A percentile compares a stretch with the other conserved stretches of the same genome.
phyloP scores from a whole-genome alignment of 2,888 invertebrate genomes.

The Stomorhina lunata region DNA sequence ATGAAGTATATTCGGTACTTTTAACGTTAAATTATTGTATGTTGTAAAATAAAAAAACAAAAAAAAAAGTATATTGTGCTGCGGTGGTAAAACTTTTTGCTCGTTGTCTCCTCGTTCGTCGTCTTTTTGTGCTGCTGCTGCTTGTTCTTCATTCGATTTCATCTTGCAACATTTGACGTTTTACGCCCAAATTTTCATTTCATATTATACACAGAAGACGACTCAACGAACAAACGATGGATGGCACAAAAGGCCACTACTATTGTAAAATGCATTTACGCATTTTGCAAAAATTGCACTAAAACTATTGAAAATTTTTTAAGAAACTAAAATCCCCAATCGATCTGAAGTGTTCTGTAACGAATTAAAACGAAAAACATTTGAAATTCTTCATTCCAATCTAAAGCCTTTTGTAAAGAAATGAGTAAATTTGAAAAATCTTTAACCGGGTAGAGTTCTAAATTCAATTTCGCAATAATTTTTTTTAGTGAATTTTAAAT shows the following conservation, averaged over 20 bases:
- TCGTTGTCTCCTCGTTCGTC: slow-evolving; percentile 42
- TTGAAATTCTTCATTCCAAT: no score
- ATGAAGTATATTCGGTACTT: slow-evolving; percentile 3
- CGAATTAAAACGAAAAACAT: no score
- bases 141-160: slow-evolving; percentile 41
- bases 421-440: background rate
- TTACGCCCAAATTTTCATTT: slow-evolving; percentile 62
- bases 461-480: background rate
- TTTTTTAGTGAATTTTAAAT: background rate
- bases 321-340: no score
- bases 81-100: slow-evolving; percentile 37
- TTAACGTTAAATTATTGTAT: slow-evolving; percentile 7
- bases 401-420: no score
- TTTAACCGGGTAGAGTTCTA: background rate
- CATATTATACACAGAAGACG: slow-evolving; percentile 49
- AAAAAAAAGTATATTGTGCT: slow-evolving; percentile 46
- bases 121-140: slow-evolving; percentile 45
- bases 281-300: slow-evolving; percentile 18
- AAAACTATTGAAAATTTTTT: no score
- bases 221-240: no score
- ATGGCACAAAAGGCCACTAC: slow-evolving; percentile 31
- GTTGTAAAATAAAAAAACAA: no score
- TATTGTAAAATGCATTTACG: slow-evolving; percentile 31
- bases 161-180: slow-evolving; percentile 62
- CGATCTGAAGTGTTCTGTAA: no score